Percentiles rank a stretch among this genome's conserved stretches.
phyloP scores from a whole-genome alignment of 1,140 invertebrate genomes.

The Varroa destructor region DNA sequence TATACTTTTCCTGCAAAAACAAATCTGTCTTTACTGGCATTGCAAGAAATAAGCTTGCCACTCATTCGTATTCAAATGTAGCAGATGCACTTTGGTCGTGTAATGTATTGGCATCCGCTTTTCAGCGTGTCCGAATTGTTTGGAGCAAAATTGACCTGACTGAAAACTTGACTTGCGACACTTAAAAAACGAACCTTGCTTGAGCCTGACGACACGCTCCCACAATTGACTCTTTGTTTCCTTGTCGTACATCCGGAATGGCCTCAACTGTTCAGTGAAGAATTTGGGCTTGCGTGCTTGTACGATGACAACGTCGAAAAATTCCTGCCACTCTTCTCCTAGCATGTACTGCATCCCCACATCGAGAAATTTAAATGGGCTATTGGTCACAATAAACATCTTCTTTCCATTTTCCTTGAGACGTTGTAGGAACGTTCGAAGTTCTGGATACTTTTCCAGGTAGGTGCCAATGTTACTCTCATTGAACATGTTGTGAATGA shows the following conservation, averaged over 20 bases:
- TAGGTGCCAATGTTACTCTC: slow-evolving; percentile 54
- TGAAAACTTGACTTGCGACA: neutral
- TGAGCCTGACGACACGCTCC: slow-evolving; percentile 70
- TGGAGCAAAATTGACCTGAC: too few relatives aligned
- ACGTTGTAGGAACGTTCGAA: slow-evolving; percentile 61
- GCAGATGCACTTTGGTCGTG: neutral
- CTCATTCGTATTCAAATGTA: slow-evolving; percentile 10
- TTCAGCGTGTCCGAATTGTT: too few relatives aligned
- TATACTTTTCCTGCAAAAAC: slow-evolving; percentile 32
- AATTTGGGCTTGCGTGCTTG: slow-evolving; percentile 89
- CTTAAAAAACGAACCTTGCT: slow-evolving; percentile 65
- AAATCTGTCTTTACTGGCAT: neutral
- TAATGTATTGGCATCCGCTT: neutral
- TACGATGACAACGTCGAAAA: slow-evolving; percentile 87
- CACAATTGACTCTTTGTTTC: slow-evolving; percentile 64
- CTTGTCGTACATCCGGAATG: slow-evolving; percentile 74
- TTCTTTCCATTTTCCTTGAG: slow-evolving; percentile 63
- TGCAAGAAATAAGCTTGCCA: neutral
- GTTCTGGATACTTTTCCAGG: slow-evolving; percentile 59
- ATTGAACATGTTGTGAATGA: slow-evolving; percentile 74
- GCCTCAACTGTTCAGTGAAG: slow-evolving; percentile 78
- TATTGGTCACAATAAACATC: slow-evolving; percentile 89
- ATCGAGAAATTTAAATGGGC: slow-evolving; percentile 90
- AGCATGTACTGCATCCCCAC: slow-evolving; percentile 78
- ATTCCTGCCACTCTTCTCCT: slow-evolving; percentile 72